Evolutionary conservation across 1,140 invertebrate genomes (phyloP), one percentile per base, ranked within the genome.

Genomic region (Heterodera schachtii): DNA sequence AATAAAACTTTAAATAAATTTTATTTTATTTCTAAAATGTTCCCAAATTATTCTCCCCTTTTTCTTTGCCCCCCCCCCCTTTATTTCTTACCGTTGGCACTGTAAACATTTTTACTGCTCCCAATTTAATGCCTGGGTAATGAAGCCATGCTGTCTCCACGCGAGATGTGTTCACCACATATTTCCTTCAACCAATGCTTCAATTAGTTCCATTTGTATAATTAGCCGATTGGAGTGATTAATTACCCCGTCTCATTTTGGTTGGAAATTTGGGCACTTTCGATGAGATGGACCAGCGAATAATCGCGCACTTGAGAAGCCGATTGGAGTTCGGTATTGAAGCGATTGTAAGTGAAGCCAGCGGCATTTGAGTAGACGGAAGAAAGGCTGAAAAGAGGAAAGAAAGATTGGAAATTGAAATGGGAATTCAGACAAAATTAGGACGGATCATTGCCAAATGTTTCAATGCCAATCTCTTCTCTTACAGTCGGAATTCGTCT

Each of bases 131-230:
- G 41, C 84, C 84, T 11, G 84, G 84, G 69, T 82, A 85, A 67
- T 85, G 83, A 9, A 84, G 85, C 83, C 83, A 84, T 9, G 79
- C 83, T 3, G 83, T 86, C 66, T 84, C 84, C n/a, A 84, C 85
- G 8, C 73, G 71, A 41, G 46, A 46, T 11, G 83, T 82, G 43
- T 79, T 87, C 5, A 84, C 85, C 41, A 84, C 83, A 66, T 84
- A 83, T 74, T 85, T 85, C 31, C 84, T 86, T 13, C 21, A 71
- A 71, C n/a, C n/a, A n/a, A n/a, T n/a, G n/a, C 4, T 46, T 49
- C 7, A 71, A 4, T 46, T 16, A 71, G 4, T 43, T 46, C 5
- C 4, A 8, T 13, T 46, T 43, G 19, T 1, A 21, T 8, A n/a
- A 3, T 16, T 46, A 16, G 41, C 31, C 4, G 4, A 49, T 49